Base-by-base conservation (phyloP, 2,113 vertebrate species). In the Daubentonia madagascariensis region DNA sequence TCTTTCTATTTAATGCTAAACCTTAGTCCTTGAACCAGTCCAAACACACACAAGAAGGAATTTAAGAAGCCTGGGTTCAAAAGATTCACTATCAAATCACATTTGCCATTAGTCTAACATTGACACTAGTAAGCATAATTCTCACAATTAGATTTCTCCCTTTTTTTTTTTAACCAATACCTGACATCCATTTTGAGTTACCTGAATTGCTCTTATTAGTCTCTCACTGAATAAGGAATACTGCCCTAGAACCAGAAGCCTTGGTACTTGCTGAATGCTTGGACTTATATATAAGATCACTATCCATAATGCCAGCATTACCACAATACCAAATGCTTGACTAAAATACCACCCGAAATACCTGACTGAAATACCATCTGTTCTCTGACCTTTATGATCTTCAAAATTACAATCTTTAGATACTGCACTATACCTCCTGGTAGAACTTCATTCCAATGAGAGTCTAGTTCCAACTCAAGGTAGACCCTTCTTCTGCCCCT, bases 361-460 rank as follows among this genome's bases (percentile, higher is more conserved):
- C 5, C 37, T 85, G 20, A 28, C 11, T 86, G 25, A 96, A 97
- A 96, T 37, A 54, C 50, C 25, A 70, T 54, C 61, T 96, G 28
- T 94, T 81, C 91, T 85, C 78, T 89, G 57, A 89, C 68, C 43
- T 59, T 75, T 28, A 70, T 59, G 30, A 94, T 32, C 45, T 94
- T 97, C 54, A 89, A 87, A 93, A 79, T 65, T 59, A 86, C 35
- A 79, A 83, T 50, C 37, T 84, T 92, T 35, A 73, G 28, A 87
- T 17, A 63, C 28, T 11, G 90, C 20, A 80, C 22, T 92, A 63
- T 23, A 96, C 50, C 37, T 75, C 37, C 76, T 68, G 8, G 28
- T 25, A 87, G 35, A 96, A 95, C 57, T 94, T 83, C 32, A 23
- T 95, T 93, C 85, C 23, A 95, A 23, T 75, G 48, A 96, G 32